Conservation (phyloP, 2,797 vertebrate genomes). For the Cuculus canorus region DNA sequence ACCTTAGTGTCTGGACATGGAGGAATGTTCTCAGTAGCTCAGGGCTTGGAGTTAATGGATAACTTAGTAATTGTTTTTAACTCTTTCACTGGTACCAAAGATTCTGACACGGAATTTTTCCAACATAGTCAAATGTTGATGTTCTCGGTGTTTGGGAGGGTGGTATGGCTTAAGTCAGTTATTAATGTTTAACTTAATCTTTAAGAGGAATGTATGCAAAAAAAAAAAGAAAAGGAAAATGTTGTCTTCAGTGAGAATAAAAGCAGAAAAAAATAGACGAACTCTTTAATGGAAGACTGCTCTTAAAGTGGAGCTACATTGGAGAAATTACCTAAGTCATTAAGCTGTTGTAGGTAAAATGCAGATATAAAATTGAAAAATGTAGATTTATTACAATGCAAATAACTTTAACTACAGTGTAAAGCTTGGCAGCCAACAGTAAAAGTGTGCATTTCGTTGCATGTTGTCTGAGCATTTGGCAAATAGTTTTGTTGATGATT, state of each 20-base stretch:
- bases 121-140: neutral
- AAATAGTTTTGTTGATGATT: neutral
- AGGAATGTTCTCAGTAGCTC: neutral
- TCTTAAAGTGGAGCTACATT: neutral
- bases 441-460: rapidly evolving
- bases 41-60: neutral
- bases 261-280: neutral
- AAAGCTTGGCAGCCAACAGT: neutral
- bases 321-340: neutral
- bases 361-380: neutral
- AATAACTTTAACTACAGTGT: neutral
- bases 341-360: neutral
- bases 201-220: neutral
- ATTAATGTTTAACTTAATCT: neutral
- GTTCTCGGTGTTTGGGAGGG: neutral
- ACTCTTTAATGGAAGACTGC: neutral
- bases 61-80: neutral
- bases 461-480: neutral
- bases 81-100: neutral
- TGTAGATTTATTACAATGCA: neutral
- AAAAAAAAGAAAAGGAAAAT: neutral
- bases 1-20: neutral
- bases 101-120: neutral
- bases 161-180: neutral
- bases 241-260: neutral